These are phyloP conservation scores for Labeo rohita DNA, from an alignment of 2,113 vertebrate genomes.

Conservation along the genomic window DNA sequence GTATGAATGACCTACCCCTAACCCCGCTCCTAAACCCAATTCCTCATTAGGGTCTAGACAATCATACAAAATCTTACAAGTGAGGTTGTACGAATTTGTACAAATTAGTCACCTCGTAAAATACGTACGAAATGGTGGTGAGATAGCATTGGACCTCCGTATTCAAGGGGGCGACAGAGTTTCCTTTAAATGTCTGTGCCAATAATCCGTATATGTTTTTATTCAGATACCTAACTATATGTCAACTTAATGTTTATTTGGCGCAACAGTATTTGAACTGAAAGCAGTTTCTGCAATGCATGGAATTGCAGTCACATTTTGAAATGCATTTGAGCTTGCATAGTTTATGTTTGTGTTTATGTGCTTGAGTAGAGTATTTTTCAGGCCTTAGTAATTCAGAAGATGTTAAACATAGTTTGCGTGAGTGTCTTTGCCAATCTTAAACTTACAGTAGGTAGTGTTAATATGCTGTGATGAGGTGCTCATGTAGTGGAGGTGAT, in stretches of 20 bases:
- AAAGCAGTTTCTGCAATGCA: background rate
- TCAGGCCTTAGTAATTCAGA: slow-evolving; percentile 4
- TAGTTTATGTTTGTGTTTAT: background rate
- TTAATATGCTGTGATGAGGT: slow-evolving; percentile 37
- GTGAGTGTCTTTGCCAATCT: background rate
- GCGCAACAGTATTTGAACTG: background rate
- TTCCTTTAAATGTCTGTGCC: background rate
- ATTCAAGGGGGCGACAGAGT: background rate
- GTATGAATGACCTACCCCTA: too few relatives aligned
- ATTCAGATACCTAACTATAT: background rate
- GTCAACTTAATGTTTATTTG: background rate
- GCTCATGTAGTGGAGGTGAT: background rate
- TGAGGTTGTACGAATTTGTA: too few relatives aligned
- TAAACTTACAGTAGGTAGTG: background rate
- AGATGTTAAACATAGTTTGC: background rate
- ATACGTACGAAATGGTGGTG: too few relatives aligned
- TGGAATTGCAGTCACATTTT: background rate
- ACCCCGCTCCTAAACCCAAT: too few relatives aligned
- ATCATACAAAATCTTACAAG: too few relatives aligned
- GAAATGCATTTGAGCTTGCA: background rate
- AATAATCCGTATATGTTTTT: background rate
- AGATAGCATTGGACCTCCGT: background rate
- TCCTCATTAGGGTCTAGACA: too few relatives aligned
- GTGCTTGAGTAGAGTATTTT: background rate
- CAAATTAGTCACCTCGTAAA: too few relatives aligned